Evolutionary conservation across 2,888 invertebrate genomes (phyloP), one percentile per base, ranked within the genome.

Genomic region (Escarpia spicata): DNA sequence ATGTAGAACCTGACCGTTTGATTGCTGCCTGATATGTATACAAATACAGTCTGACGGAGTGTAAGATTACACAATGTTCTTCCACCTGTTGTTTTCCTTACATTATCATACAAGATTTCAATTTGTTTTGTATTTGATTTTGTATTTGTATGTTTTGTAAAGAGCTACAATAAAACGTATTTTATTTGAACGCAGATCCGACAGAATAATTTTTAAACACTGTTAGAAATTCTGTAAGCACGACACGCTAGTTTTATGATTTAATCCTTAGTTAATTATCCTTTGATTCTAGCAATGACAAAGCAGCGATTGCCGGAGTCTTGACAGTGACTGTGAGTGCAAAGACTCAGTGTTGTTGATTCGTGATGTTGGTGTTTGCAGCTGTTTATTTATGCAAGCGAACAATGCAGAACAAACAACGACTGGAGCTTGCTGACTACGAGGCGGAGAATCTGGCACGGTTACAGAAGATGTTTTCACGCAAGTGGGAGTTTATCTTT

Each of bases 401-500:
- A 90, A 99, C 99, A 43, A 99, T 99, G 99, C 99, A 99, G 97
- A 99, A 99, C 97, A 99, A 99, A 96, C 99, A 99, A 0, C 97
- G 99, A n/a, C 97, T 99, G 94, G 99, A 99, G 96, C 97, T 99
- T 95, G 99, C 99, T 0, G 99, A 99, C 96, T 99, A 99, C 96
- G 99, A 99, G 96, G 99, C 99, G 0, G 99, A 99, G 96, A 99
- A 99, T 95, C 97, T 99, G 94, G 99, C 99, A 2, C 97, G 99
- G 92, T 97, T 99, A 92, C 99, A 99, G 97, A 99, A 99, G 97
- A 99, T 99, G 98, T 99, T 99, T 97, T 99, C 98, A 31, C 97
- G 99, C 93, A 99, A 99, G 96, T 99, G 99, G 99, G 99, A 99
- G 97, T 99, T 99, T 96, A 99, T 99, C 95, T 99, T 99, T 97